Percentiles rank a stretch among this genome's conserved stretches.
phyloP scores from a whole-genome alignment of 2,888 invertebrate species.

The Drosophila paracracens region DNA sequence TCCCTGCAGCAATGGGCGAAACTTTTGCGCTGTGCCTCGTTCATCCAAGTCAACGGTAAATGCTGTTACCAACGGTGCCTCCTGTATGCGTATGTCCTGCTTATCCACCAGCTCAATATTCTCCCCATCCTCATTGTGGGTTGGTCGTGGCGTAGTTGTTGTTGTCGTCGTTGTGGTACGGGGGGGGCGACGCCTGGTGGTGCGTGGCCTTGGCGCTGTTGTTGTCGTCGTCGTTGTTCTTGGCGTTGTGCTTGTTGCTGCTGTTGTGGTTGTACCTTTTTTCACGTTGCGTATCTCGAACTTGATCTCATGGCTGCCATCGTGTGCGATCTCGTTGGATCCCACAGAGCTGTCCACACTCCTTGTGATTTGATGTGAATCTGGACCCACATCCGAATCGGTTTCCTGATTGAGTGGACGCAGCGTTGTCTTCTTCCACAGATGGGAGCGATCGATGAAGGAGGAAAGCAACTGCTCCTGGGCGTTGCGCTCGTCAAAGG shows the following conservation, averaged over 20 bases:
- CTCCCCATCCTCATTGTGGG: constrained; percentile 89
- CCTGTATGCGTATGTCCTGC: constrained; percentile 91
- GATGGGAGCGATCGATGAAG: constrained; percentile 80
- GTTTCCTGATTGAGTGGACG: constrained; percentile 34
- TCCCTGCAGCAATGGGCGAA: constrained; percentile 89
- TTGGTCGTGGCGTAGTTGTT: constrained; percentile 88
- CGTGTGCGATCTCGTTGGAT: constrained; percentile 83
- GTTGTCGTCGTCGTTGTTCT: constrained; percentile 83
- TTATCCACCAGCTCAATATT: constrained; percentile 89
- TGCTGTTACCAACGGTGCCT: constrained; percentile 93
- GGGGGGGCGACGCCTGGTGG: constrained; percentile 52
- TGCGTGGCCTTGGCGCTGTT: constrained; percentile 84
- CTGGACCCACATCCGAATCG: constrained; percentile 37
- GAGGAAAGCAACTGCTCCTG: constrained; percentile 82
- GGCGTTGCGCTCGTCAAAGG: constrained; percentile 81
- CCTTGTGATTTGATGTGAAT: constrained; percentile 83
- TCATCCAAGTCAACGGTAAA: constrained; percentile 94
- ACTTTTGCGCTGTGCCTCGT: constrained; percentile 91
- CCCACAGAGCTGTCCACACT: constrained; percentile 81
- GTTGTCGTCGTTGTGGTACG: constrained; percentile 83
- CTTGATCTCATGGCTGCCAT: constrained; percentile 79
- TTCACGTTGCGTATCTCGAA: constrained; percentile 82
- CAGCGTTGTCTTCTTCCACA: constrained; percentile 69
- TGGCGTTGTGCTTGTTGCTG: constrained; percentile 52
- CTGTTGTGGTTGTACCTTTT: constrained; percentile 76